Conservation (phyloP, 2,113 vertebrate genomes). For the Narcine bancroftii region DNA sequence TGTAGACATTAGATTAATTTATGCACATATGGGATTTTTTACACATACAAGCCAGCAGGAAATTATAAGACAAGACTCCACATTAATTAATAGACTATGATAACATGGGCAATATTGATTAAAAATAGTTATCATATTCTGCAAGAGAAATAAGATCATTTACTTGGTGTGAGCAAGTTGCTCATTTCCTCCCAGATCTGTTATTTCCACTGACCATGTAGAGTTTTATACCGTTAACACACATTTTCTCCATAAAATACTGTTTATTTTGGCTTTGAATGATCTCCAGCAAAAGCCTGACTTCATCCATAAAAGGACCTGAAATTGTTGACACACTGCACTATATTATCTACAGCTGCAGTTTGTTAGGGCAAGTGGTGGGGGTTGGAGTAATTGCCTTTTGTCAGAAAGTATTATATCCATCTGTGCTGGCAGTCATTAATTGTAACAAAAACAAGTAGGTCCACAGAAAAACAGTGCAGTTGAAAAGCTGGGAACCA, state of each 20-base stretch:
- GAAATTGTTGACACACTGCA: not conserved
- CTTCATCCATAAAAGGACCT: slow-evolving; percentile 35
- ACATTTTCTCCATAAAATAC: slow-evolving; percentile 29
- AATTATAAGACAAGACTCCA: no score
- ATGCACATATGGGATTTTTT: no score
- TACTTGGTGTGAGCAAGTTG: slow-evolving; percentile 18
- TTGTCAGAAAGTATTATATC: slow-evolving; percentile 31
- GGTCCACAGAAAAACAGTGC: slow-evolving; percentile 26
- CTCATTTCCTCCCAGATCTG: not conserved
- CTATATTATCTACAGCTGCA: slow-evolving; percentile 13
- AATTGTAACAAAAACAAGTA: slow-evolving; percentile 26
- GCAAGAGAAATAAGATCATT: not conserved
- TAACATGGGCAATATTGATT: not conserved
- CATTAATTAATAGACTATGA: no score
- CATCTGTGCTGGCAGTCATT: slow-evolving; percentile 17
- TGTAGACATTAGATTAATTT: not conserved
- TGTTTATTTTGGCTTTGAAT: slow-evolving; percentile 30
- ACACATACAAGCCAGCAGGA: no score
- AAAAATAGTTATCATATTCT: not conserved
- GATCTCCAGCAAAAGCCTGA: not conserved
- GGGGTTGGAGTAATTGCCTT: slow-evolving; percentile 23
- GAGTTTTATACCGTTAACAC: slow-evolving; percentile 17
- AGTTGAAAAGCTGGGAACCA: not conserved
- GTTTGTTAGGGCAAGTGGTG: not conserved
- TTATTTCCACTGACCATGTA: not conserved